Base-by-base conservation (phyloP, 2,113 vertebrate species). In the Alces alces region DNA sequence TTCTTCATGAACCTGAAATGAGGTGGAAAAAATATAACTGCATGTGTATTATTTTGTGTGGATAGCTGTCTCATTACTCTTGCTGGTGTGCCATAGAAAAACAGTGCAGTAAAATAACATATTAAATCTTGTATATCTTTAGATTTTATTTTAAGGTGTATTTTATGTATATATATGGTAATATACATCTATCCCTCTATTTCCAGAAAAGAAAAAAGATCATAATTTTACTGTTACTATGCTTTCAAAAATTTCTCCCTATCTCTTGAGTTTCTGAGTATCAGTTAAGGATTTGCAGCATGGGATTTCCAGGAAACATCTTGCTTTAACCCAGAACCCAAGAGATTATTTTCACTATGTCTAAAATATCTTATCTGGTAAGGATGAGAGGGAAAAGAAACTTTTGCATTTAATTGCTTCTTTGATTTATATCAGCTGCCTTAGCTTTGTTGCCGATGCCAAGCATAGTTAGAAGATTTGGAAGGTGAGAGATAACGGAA, bases 401-500 rank as follows among this genome's bases (percentile, higher is more conserved):
- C 58, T 84, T 33, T 87, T 86, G 93, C 87, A 96, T 97, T 98
- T 97, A 97, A 98, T 97, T 50, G 80, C 86, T 87, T 58, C 47
- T 95, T 97, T 66, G 82, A 80, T 97, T 97, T 97, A 45, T 98
- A 97, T 88, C 97, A 97, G 54, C 57, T 89, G 97, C 83, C 94
- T 36, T 1, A 83, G 91, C 92, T 98, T 95, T 97, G 95, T 95
- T 96, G 92, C 95, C 89, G 43, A 98, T 97, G 95, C 82, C 43
- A 70, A 97, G 89, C 70, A 86, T 90, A 95, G 88, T 95, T 97
- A 95, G 97, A 96, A 90, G 94, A 98, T 82, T 94, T 97, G 96
- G 91, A 98, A 98, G 86, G 95, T 96, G 97, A 92, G 93, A 98
- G 95, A 92, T 97, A 98, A 98, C 98, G 98, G 94, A 87, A 93